Base-by-base conservation (phyloP, 1,140 invertebrate species). In the Cotesia chilonis region DNA sequence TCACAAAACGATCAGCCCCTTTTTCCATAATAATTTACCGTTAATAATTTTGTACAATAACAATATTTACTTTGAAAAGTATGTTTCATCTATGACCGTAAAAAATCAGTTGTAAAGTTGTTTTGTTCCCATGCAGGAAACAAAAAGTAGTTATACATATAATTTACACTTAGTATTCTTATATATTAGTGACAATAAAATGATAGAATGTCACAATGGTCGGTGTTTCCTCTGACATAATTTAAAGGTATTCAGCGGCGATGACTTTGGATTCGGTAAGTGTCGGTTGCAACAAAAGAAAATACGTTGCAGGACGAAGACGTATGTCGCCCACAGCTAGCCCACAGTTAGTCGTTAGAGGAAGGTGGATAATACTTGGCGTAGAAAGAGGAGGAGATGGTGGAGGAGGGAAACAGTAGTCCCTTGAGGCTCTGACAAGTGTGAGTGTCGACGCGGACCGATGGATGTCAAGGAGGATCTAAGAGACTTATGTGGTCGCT, bases 401-500 rank as follows among this genome's bases (percentile, higher is more conserved):
- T 52, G 41, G 38, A 52, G 35, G 41, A 52, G 51, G 41, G 14
- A 65, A 65, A 65, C 63, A 10, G 63, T 65, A 65, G 63, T 65
- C 38, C 63, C 63, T 36, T 20, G 14, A 51, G 63, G 63, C 2
- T 20, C 9, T n/a, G 38, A 51, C 63, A 20, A 14, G 63, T 52
- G 38, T 52, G 63, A 65, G 63, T 65, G 63, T 65, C 14, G 38
- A 20, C 38, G 63, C 60, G 60, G 60, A 63, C 37, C 20, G 57
- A 28, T 59, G 17, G 57, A 59, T 20, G 20, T 59, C 20, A 9
- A 59, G 57, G 57, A 59, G 20, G 60, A 63, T 28, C 10, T 14
- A 36, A 12, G 35, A 63, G 37, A 41, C 37, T 36, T 38, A 63
- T 41, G 60, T 63, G 60, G 28, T 63, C 35, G 51, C 52, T 35